Evolutionary conservation across 1,140 invertebrate genomes (phyloP).

Genomic region (Babylonia areolata): DNA sequence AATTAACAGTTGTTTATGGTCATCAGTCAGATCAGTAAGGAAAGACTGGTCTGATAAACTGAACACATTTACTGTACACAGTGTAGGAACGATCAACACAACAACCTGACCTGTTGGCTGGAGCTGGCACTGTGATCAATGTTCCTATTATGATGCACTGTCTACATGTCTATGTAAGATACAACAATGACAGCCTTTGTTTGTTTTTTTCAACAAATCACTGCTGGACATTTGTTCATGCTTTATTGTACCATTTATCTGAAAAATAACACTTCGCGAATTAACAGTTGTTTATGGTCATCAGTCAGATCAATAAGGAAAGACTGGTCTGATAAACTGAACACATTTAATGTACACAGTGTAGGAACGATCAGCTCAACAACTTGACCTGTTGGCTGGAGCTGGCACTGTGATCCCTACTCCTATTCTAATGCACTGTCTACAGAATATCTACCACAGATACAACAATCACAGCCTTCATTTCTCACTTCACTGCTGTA

Average conservation of each 20-base stretch:
- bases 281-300: not conserved
- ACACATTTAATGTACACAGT: slow-evolving; percentile 12
- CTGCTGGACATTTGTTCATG: no score
- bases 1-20: not conserved
- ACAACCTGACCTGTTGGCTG: slow-evolving; percentile 3
- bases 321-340: not conserved
- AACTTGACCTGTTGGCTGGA: not conserved
- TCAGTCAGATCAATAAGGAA: not conserved
- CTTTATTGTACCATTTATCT: no score
- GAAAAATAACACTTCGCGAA: not conserved
- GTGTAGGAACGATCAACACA: slow-evolving; percentile 18
- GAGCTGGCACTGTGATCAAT: slow-evolving; percentile 3
- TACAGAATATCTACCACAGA: not conserved
- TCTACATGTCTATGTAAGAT: no score
- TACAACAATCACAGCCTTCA: no score
- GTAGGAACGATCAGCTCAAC: slow-evolving; percentile 26
- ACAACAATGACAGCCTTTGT: no score
- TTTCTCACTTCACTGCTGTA: no score
- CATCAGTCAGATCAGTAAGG: not conserved
- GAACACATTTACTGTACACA: slow-evolving; percentile 4
- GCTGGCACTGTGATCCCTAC: not conserved
- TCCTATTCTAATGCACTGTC: no score
- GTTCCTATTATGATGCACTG: no score
- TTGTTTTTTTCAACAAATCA: no score
- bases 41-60: not conserved